These are phyloP conservation scores for Mareca strepera DNA, from an alignment of 2,797 vertebrate genomes.

Conservation along the genomic window DNA sequence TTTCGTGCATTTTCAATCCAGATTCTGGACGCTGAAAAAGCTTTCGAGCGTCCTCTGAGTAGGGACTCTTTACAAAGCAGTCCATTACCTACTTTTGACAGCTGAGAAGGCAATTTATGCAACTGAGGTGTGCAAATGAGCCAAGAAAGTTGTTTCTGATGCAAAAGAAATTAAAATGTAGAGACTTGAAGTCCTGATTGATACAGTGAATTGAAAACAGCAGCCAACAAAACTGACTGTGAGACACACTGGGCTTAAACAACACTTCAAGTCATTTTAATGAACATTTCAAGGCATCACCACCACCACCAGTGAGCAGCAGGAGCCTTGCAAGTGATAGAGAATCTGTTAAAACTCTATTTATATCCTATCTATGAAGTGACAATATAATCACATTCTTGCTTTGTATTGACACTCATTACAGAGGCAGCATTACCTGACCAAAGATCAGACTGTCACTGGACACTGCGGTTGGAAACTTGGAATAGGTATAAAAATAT, in stretches of 20 bases:
- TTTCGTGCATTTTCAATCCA: not conserved
- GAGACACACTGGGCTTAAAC: slow-evolving; percentile 25
- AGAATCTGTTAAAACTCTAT: slow-evolving; percentile 37
- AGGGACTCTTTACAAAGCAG: not conserved
- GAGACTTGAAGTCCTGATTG: slow-evolving; percentile 48
- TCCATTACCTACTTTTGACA: slow-evolving; percentile 28
- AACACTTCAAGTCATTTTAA: slow-evolving; percentile 51
- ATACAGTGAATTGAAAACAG: slow-evolving; percentile 41
- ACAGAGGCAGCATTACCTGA: not conserved
- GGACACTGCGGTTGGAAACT: not conserved
- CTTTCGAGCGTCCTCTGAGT: not conserved
- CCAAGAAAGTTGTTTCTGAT: not conserved
- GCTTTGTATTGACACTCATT: slow-evolving; percentile 11
- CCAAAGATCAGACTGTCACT: not conserved
- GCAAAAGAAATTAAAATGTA: slow-evolving; percentile 58
- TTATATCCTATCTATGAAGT: slow-evolving; percentile 40
- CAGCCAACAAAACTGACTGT: slow-evolving; percentile 37
- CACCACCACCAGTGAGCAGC: slow-evolving; percentile 21
- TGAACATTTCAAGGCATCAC: slow-evolving; percentile 53
- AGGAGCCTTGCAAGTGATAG: slow-evolving; percentile 7
- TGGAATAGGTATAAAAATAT: not conserved
- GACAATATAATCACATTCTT: slow-evolving; percentile 31
- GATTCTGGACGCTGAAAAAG: not conserved
- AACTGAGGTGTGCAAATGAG: slow-evolving; percentile 15
- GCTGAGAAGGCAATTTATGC: slow-evolving; percentile 40